These are phyloP conservation scores for Staurois parvus DNA, from an alignment of 2,797 vertebrate species.

Conservation along the genomic window DNA sequence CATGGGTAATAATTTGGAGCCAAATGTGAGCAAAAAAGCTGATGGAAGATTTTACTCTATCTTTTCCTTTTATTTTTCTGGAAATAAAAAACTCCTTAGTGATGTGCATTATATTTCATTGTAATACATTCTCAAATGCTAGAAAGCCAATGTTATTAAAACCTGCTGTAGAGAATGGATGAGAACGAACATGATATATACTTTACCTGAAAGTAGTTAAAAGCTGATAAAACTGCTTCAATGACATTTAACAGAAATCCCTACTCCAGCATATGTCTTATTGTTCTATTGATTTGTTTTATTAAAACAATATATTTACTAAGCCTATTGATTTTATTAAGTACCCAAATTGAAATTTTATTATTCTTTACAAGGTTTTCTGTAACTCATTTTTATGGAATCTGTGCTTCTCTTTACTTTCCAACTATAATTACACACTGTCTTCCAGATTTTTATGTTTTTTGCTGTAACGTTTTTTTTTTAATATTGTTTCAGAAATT, in stretches of 20 bases:
- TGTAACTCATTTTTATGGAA: background rate
- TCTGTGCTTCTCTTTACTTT: background rate
- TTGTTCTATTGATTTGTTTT: background rate
- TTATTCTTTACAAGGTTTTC: background rate
- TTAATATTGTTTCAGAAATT: background rate
- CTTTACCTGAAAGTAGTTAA: background rate
- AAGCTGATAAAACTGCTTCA: background rate
- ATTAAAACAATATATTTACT: slow-evolving; percentile 3
- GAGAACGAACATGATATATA: background rate
- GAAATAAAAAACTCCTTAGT: background rate
- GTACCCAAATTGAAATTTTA: background rate
- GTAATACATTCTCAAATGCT: background rate
- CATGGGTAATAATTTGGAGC: too few relatives aligned
- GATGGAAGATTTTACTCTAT: background rate
- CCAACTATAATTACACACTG: background rate
- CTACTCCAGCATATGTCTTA: background rate
- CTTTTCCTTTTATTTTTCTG: too few relatives aligned
- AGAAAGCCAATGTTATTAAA: background rate
- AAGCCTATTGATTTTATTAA: background rate
- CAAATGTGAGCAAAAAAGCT: too few relatives aligned
- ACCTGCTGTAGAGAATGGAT: background rate
- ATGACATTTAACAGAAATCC: background rate
- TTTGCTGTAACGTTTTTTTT: background rate
- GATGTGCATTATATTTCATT: background rate
- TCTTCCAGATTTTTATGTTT: background rate